Base-by-base conservation (phyloP, 2,797 vertebrate genomes). In the Pogoniulus pusillus region DNA sequence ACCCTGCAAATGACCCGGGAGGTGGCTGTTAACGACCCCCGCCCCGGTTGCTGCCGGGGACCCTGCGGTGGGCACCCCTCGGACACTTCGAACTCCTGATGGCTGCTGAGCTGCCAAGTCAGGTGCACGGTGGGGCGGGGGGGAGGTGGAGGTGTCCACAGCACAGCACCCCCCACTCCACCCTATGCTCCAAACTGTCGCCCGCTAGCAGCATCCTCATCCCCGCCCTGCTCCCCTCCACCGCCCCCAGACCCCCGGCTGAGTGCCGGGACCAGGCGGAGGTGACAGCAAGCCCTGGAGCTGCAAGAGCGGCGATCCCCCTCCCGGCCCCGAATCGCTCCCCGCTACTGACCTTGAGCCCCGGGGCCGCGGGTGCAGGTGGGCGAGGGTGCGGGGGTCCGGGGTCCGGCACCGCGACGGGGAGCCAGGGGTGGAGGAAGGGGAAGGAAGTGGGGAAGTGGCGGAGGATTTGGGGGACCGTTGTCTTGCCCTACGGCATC, bases 321-420 rank as follows among this genome's bases (percentile, higher is more conserved):
- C 12, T 23, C 58, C 34, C 32, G 16, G 32, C 57, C 47, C 47
- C 47, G 11, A 47, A 15, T 3, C 30, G 20, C 16, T 16, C 70
- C 83, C 75, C 37, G 4, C 32, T 79, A 97, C 97, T 97, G 96
- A 97, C 97, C 97, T 97, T 96, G 95, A 95, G 71, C 87, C 79
- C 78, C 18, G 26, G 76, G 70, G 74, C 18, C 53, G 89, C 90
- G 85, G 90, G 93, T 60, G 89, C 60, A 87, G 32, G 78, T 9
- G 45, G 57, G 37, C 16, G 45, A 29, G 45, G 51, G 32, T 85
- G 39, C 64, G 71, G 64, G 75, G 68, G 75, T 92, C 93, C 95
- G 89, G 83, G 16, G 41, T 72, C 72, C 37, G 29, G 79, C 75
- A 76, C 69, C 9, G 57, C 69, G 34, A 12, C 4, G 39, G 47